phyloP scores from a whole-genome alignment of 2,797 vertebrate genomes.

The Naso thynnoides region DNA sequence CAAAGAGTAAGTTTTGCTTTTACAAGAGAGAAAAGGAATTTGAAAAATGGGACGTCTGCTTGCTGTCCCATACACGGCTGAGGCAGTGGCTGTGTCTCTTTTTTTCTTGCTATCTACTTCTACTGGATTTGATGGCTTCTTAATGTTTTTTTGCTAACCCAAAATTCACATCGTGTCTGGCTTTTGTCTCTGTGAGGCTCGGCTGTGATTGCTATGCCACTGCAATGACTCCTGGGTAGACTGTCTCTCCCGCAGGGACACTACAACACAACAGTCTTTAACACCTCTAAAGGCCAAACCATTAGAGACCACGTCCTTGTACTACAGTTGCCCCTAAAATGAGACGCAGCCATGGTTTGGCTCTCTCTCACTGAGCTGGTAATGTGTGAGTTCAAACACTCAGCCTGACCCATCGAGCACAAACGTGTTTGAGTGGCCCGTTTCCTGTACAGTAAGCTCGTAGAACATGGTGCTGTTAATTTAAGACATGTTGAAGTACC shows the following conservation, averaged over 20 bases:
- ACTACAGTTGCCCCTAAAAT: background rate
- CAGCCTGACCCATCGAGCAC: background rate
- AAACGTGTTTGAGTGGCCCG: slow-evolving; percentile 5
- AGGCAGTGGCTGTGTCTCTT: background rate
- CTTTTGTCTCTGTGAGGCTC: background rate
- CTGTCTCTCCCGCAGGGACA: background rate
- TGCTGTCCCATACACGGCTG: background rate
- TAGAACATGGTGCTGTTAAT: slow-evolving; percentile 67
- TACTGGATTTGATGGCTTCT: background rate
- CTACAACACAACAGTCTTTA: background rate
- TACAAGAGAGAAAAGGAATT: background rate
- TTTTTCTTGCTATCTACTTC: background rate
- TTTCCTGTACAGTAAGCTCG: slow-evolving; percentile 21
- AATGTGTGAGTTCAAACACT: background rate
- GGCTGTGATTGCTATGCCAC: background rate
- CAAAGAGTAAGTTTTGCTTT: background rate
- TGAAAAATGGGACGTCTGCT: background rate
- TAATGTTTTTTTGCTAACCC: background rate
- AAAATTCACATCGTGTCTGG: background rate
- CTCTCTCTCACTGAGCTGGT: slow-evolving; percentile 4
- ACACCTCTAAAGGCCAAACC: background rate
- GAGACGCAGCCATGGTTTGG: background rate
- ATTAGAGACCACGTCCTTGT: background rate
- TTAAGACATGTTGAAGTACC: slow-evolving; percentile 51
- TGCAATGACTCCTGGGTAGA: background rate